Base-by-base conservation (phyloP, 2,888 invertebrate species). In the Cryptus armator region DNA sequence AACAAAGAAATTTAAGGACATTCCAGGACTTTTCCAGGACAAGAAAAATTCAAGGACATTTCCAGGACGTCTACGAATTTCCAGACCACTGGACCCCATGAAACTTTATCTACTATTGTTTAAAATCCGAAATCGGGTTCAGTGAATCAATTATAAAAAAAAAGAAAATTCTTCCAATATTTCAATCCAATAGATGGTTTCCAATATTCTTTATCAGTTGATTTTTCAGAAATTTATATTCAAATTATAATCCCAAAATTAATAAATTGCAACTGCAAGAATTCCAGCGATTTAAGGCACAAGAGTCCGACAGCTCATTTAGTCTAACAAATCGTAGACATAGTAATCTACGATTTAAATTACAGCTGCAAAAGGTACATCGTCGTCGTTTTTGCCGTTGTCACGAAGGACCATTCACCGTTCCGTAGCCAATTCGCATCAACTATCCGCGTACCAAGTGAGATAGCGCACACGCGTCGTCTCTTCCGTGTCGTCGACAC, bases 401-500 rank as follows among this genome's bases (percentile, higher is more conserved):
- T 66, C 66, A 32, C 62, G 29, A 12, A 32, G 14, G 29, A 14
- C 62, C 62, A n/a, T 62, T 62, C 14, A 14, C 62, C n/a, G 29
- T 62, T 62, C 5, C 32, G 32, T n/a, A 32, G 29, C 62, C 14
- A 62, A 32, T 62, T 62, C 2, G 7, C 29, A 12, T n/a, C 32
- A 10, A 7, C 48, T 64, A 64, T 75, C 48, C 48, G 51, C 14
- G 37, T n/a, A 51, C 46, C 32, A 37, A 43, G 76, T 51, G 19
- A 32, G 43, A 66, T 29, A 53, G 43, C 14, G 9, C 12, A 14
- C 24, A 37, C 66, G 51, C 43, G 66, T 53, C 32, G 76, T 76
- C 24, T 66, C 66, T 51, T 76, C 51, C 64, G 32, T 48, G 32
- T 37, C 66, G 51, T 37, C 51, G 76, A 14, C 64, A 48, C 46